Base-by-base conservation (phyloP, 2,888 invertebrate genomes). In the Caenorhabditis plicata region DNA sequence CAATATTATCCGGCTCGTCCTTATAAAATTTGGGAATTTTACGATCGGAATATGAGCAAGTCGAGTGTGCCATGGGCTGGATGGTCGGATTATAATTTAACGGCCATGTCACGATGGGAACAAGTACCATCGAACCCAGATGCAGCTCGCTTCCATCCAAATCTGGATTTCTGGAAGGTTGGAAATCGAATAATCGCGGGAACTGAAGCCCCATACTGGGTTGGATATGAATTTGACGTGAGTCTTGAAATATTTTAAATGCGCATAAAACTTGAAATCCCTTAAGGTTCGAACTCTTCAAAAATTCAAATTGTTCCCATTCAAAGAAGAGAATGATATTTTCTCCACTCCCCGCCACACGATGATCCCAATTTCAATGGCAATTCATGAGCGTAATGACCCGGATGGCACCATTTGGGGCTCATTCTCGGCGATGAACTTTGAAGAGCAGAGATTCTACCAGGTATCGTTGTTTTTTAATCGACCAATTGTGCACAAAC, bases 21-120 rank as follows among this genome's bases (percentile, higher is more conserved):
- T 15, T 80, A 76, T 57, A 78, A 78, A 46, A 80, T 80, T 25
- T 80, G 80, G 80, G 75, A 81, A 39, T 81, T 74, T 53, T 80
- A 81, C 56, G 78, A 77, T 45, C 63, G 78, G 19, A 77, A 80
- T 61, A 78, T 81, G 73, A 60, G 51, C 39, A 73, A 74, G 42
- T 64, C 72, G 8, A 75, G 71, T 27, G 66, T 78, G 8, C 77
- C 77, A 15, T 78, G 76, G 73, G 75, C 78, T 15, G 77, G 75
- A 22, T 78, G 77, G 75, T 78, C 80, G 3, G 77, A 78, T 48
- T 80, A 75, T 61, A 80, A 80, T 42, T 56, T 74, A 43, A 80
- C 77, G 7, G 77, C 80, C 1, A 77, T 75, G 75, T 66, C 74
- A 2, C 38, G 68, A 23, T 80, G 80, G 80, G 75, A 77, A 31